These are phyloP conservation scores for Aselliscus stoliczkanus DNA, from an alignment of 2,797 vertebrate species.

Conservation along the genomic window DNA sequence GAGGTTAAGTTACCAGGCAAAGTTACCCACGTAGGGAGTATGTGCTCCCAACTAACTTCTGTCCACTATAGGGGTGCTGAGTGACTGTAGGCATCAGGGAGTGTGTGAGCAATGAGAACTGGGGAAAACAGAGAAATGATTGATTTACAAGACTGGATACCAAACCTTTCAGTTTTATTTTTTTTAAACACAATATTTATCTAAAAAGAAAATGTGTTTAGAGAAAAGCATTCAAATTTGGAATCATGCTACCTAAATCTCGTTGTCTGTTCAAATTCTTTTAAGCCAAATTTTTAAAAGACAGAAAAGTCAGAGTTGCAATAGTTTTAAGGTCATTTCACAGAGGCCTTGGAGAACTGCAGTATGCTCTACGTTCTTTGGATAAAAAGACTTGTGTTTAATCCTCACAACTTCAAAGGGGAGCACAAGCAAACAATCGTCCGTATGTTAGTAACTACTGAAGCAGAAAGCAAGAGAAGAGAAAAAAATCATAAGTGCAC, in stretches of 20 bases:
- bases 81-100: not conserved
- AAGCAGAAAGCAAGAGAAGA: not conserved
- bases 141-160: not conserved
- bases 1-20: not conserved
- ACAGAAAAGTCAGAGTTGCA: not conserved
- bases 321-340: conserved; percentile 14
- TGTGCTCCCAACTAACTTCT: not conserved
- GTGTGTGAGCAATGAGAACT: not conserved
- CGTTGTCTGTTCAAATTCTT: not conserved
- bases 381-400: conserved; percentile 9
- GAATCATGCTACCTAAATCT: not conserved
- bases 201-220: not conserved
- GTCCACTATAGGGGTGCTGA: not conserved
- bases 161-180: not conserved
- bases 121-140: not conserved
- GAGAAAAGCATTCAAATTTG: not conserved
- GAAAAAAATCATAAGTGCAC: not conserved
- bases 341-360: not conserved
- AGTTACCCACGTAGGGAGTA: not conserved
- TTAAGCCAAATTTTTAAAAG: conserved; percentile 36
- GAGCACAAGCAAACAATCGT: not conserved
- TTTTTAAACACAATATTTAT: not conserved
- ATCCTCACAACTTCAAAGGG: conserved; percentile 56
- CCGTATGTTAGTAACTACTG: conserved; percentile 34
- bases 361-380: not conserved